These are phyloP conservation scores for Corydoras maculifer DNA, from an alignment of 2,113 vertebrate genomes.

Conservation along the genomic window DNA sequence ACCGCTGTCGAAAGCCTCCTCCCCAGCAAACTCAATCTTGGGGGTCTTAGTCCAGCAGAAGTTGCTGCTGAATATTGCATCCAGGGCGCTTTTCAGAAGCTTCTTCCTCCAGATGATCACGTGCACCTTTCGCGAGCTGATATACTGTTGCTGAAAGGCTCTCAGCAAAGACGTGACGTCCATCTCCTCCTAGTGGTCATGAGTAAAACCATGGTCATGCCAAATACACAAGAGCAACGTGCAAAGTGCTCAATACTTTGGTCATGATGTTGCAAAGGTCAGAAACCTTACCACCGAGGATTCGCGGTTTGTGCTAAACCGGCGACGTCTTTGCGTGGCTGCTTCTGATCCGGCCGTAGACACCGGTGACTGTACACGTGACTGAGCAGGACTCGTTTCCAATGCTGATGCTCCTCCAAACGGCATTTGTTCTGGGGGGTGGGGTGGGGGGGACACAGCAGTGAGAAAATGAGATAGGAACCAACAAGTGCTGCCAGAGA, in stretches of 20 bases:
- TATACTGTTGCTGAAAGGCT: conserved; percentile 27
- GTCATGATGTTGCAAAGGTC: too few relatives aligned
- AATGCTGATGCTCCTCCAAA: conserved; percentile 7
- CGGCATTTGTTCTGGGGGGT: background rate
- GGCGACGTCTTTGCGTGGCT: background rate
- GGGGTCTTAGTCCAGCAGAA: conserved; percentile 52
- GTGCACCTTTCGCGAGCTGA: conserved; percentile 6
- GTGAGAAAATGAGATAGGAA: background rate
- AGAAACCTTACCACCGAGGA: conserved; percentile 26
- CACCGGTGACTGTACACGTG: background rate
- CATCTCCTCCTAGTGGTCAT: conserved; percentile 25
- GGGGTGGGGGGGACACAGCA: too few relatives aligned
- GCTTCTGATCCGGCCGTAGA: conserved; percentile 3
- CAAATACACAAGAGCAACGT: too few relatives aligned
- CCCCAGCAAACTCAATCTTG: conserved; percentile 47
- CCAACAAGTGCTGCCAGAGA: too few relatives aligned
- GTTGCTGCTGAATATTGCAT: conserved; percentile 18
- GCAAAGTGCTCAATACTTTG: too few relatives aligned
- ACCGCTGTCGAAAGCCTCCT: conserved; percentile 34
- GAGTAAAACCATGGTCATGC: background rate
- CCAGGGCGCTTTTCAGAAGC: conserved; percentile 18
- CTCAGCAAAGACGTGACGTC: conserved; percentile 28
- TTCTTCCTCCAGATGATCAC: conserved; percentile 17
- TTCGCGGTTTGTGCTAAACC: background rate
- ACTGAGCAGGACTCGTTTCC: background rate